These are phyloP conservation scores for Spodoptera frugiperda DNA, from an alignment of 1,140 invertebrate genomes.

Conservation along the genomic window DNA sequence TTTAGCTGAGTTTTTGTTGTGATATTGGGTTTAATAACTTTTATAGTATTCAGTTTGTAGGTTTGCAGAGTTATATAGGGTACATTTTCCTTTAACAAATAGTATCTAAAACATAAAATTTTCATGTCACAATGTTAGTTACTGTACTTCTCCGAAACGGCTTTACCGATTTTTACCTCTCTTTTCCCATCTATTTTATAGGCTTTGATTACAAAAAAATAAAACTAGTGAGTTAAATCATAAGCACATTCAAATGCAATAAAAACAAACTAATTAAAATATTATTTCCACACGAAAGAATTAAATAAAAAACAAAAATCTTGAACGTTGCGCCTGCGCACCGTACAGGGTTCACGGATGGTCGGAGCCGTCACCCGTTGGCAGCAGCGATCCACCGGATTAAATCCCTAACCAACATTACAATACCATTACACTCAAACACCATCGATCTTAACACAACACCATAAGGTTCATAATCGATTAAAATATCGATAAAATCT, in stretches of 20 bases:
- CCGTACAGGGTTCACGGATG: conserved; percentile 71
- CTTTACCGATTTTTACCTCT: background rate
- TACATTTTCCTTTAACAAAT: too few relatives aligned
- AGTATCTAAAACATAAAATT: too few relatives aligned
- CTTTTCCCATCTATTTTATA: too few relatives aligned
- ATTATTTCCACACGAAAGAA: background rate
- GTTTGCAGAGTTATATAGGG: too few relatives aligned
- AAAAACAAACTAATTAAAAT: too few relatives aligned
- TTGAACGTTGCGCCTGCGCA: conserved; percentile 49
- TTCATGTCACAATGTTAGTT: too few relatives aligned
- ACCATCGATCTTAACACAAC: conserved; percentile 46
- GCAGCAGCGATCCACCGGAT: conserved; percentile 63
- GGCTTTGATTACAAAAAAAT: too few relatives aligned
- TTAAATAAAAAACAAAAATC: background rate
- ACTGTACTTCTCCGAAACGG: too few relatives aligned
- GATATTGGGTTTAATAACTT: too few relatives aligned
- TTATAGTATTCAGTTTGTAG: too few relatives aligned
- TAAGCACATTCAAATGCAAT: too few relatives aligned
- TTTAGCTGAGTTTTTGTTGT: conserved; percentile 1
- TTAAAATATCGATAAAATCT: conserved; percentile 15
- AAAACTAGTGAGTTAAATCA: too few relatives aligned
- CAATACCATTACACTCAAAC: conserved; percentile 33
- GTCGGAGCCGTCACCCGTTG: conserved; percentile 67
- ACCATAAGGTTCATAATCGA: conserved; percentile 51
- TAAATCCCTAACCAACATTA: conserved; percentile 57